These are phyloP conservation scores for Orthosia gothica DNA, from an alignment of 2,888 invertebrate species.

Conservation along the genomic window DNA sequence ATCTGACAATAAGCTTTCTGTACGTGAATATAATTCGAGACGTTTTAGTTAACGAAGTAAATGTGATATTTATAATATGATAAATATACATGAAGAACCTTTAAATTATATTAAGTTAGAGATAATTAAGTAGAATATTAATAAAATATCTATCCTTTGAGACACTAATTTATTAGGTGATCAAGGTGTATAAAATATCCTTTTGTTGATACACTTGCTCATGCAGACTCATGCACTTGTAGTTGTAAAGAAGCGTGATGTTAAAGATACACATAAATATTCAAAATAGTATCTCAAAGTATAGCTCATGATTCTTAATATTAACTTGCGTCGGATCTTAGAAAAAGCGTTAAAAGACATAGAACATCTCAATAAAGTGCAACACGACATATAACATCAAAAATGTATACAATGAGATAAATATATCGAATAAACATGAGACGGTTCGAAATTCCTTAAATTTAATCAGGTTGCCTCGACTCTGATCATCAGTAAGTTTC, in stretches of 20 bases:
- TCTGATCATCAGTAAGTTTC: constrained; percentile 73
- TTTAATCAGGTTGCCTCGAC: constrained; percentile 85
- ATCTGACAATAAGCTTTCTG: constrained; percentile 16
- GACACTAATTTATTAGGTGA: constrained; percentile 7
- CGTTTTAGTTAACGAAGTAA: constrained; percentile 6
- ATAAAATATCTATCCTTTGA: constrained; percentile 29
- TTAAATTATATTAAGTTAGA: constrained; percentile 20
- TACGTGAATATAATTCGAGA: constrained; percentile 4
- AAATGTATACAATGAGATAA: constrained; percentile 58
- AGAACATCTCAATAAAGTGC: constrained; percentile 64
- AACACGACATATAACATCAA: constrained; percentile 76
- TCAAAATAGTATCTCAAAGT: constrained; percentile 44
- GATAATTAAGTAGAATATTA: constrained; percentile 26
- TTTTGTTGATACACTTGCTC: too few relatives aligned
- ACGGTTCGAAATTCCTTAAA: constrained; percentile 73
- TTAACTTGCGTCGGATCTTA: constrained; percentile 84
- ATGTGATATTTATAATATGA: constrained; percentile 18
- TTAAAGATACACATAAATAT: not conserved
- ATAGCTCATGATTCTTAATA: constrained; percentile 65
- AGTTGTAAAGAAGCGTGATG: not conserved
- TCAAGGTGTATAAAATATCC: too few relatives aligned
- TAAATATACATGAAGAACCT: constrained; percentile 29
- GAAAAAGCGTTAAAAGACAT: constrained; percentile 63
- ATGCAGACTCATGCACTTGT: not conserved
- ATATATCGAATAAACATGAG: constrained; percentile 60